Percentiles rank a stretch among this genome's conserved stretches.
Evolutionary conservation across 1,140 invertebrate genomes (phyloP).

Genomic region (Ptiloglossa arizonensis): DNA sequence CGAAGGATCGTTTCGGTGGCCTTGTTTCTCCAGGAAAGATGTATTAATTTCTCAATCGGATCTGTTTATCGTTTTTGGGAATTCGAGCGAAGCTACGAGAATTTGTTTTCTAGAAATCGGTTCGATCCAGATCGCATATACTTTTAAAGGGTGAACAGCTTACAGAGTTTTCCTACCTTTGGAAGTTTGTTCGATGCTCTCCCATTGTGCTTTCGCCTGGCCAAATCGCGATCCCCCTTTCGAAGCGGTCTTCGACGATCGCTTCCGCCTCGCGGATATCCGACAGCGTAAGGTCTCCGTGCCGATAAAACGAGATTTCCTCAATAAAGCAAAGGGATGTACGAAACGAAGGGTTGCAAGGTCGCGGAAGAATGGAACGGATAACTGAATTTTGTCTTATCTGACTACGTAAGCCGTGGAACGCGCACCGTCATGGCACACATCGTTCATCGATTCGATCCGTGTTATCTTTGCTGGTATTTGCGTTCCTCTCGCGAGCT

Average conservation of each 20-base stretch:
- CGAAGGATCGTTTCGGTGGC: too few species aligned
- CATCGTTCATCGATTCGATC: conserved; percentile 24
- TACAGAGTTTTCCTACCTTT: too few species aligned
- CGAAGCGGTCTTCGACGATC: not conserved
- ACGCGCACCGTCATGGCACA: not conserved
- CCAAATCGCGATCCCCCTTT: too few species aligned
- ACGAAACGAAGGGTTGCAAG: not conserved
- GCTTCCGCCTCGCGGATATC: not conserved
- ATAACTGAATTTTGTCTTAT: conserved; percentile 24
- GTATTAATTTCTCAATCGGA: too few species aligned
- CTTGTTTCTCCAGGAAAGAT: too few species aligned
- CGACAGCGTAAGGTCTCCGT: not conserved
- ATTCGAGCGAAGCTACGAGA: too few species aligned
- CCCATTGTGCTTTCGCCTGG: too few species aligned
- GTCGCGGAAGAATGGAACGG: not conserved
- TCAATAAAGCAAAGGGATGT: not conserved
- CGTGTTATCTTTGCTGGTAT: conserved; percentile 20
- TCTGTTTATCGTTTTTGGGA: too few species aligned
- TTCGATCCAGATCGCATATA: too few species aligned
- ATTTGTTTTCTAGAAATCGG: too few species aligned
- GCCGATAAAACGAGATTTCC: conserved; percentile 22
- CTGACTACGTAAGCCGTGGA: not conserved
- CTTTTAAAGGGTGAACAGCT: too few species aligned
- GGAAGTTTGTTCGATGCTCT: too few species aligned
- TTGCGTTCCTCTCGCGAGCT: not conserved